A percentile compares a stretch with the other conserved stretches of the same genome.
Conservation (phyloP, 2,888 invertebrate species). For the Drosophila prolongata region DNA sequence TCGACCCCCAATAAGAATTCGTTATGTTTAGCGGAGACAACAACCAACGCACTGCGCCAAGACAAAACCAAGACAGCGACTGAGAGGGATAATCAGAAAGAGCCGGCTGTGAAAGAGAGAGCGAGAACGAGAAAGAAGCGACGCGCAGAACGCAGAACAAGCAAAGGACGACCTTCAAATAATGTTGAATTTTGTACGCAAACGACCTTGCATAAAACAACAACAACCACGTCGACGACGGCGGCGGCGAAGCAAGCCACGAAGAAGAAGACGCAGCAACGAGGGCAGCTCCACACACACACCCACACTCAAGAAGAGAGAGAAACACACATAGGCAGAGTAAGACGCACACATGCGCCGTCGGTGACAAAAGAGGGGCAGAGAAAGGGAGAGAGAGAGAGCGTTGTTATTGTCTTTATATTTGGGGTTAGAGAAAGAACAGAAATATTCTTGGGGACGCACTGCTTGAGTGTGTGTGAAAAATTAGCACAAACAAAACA, state of each 20-base stretch:
- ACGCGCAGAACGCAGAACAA: constrained; percentile 54
- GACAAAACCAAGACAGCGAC: constrained; percentile 12
- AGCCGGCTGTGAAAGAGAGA: constrained; percentile 8
- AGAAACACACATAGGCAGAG: constrained; percentile 27
- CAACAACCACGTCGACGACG: constrained; percentile 57
- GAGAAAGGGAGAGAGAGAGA: constrained; percentile 47
- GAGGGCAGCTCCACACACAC: constrained; percentile 45
- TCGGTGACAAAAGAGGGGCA: constrained; percentile 29
- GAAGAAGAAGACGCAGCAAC: constrained; percentile 48
- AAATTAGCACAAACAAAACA: constrained; percentile 67
- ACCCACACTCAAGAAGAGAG: constrained; percentile 11
- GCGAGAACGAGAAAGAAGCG: constrained; percentile 46
- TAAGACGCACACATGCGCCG: constrained; percentile 72
- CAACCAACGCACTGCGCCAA: constrained; percentile 32
- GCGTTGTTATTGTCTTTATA: constrained; percentile 32
- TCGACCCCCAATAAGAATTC: neutral
- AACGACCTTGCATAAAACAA: constrained; percentile 85
- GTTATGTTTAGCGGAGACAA: neutral
- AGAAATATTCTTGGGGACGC: constrained; percentile 37
- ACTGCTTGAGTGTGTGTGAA: constrained; percentile 14
- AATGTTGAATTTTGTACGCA: constrained; percentile 85
- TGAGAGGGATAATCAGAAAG: constrained; percentile 9
- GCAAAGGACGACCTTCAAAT: constrained; percentile 85
- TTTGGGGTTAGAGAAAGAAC: constrained; percentile 45
- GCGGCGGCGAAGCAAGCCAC: constrained; percentile 48